Percentiles rank a stretch among this genome's conserved stretches.
These are phyloP conservation scores for Cyprinella venusta DNA, from an alignment of 2,797 vertebrate genomes.

Conservation along the genomic window DNA sequence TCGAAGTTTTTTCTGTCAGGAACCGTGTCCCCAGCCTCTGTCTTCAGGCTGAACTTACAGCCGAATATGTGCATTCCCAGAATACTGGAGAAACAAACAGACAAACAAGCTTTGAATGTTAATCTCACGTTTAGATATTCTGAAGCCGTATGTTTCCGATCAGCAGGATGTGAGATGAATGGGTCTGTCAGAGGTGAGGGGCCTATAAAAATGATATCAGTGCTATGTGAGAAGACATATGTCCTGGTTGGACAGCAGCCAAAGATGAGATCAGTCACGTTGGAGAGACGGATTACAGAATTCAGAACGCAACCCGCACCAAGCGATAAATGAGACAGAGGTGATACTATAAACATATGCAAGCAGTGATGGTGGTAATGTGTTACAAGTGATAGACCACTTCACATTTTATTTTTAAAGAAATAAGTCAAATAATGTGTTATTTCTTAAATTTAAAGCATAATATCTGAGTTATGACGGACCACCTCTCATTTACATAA, in stretches of 20 bases:
- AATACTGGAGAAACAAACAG: conserved; percentile 78
- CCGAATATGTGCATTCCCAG: conserved; percentile 98
- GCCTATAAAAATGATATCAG: conserved; percentile 48
- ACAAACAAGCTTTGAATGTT: neutral
- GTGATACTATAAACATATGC: conserved; percentile 13
- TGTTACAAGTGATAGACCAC: neutral
- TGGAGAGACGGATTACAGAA: neutral
- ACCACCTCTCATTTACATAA: neutral
- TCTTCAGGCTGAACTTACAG: conserved; percentile 96
- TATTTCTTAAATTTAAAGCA: neutral
- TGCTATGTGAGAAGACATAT: conserved; percentile 25
- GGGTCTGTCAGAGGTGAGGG: conserved; percentile 38
- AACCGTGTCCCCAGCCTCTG: conserved; percentile 94
- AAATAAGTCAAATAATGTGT: neutral
- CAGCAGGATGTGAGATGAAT: conserved; percentile 26
- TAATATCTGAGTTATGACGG: neutral
- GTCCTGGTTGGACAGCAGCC: conserved; percentile 40
- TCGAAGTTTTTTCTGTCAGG: conserved; percentile 98
- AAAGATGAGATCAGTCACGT: conserved; percentile 32
- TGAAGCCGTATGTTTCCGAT: conserved; percentile 12
- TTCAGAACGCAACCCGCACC: conserved; percentile 1
- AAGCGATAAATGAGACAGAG: conserved; percentile 1
- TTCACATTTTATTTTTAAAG: neutral
- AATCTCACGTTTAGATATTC: conserved; percentile 21
- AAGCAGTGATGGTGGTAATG: neutral